Evolutionary conservation across 2,797 vertebrate genomes (phyloP).

Genomic region (Clarias pachynema): DNA sequence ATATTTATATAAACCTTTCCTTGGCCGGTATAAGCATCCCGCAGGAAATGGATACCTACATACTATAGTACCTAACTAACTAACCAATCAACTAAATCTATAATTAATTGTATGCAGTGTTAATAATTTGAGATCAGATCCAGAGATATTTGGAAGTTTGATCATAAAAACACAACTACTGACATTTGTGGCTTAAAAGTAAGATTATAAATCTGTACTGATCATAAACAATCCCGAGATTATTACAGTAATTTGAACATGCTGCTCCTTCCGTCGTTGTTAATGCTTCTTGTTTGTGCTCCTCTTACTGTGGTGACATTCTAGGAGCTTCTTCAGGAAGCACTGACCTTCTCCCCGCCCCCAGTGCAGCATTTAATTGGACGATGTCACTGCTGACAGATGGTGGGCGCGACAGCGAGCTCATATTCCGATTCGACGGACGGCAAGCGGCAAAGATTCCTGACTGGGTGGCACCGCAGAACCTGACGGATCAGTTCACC

Average conservation of each 20-base stretch:
- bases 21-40: not conserved
- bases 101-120: no score
- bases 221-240: not conserved
- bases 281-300: slow-evolving; percentile 13
- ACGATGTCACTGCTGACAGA: slow-evolving; percentile 87
- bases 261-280: slow-evolving; percentile 6
- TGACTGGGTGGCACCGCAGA: slow-evolving; percentile 90
- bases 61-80: no score
- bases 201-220: not conserved
- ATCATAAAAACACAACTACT: not conserved
- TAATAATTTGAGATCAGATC: no score
- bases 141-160: not conserved
- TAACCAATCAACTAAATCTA: no score
- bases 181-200: not conserved
- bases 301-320: slow-evolving; percentile 44
- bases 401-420: slow-evolving; percentile 81
- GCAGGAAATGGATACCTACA: not conserved
- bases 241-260: not conserved
- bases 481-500: slow-evolving; percentile 95
- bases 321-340: slow-evolving; percentile 92
- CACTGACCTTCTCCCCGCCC: slow-evolving; percentile 91
- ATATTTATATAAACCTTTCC: not conserved
- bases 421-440: slow-evolving; percentile 94
- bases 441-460: slow-evolving; percentile 94
- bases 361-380: slow-evolving; percentile 87